phyloP scores from a whole-genome alignment of 2,113 vertebrate genomes.

The Rhipidura dahli region DNA sequence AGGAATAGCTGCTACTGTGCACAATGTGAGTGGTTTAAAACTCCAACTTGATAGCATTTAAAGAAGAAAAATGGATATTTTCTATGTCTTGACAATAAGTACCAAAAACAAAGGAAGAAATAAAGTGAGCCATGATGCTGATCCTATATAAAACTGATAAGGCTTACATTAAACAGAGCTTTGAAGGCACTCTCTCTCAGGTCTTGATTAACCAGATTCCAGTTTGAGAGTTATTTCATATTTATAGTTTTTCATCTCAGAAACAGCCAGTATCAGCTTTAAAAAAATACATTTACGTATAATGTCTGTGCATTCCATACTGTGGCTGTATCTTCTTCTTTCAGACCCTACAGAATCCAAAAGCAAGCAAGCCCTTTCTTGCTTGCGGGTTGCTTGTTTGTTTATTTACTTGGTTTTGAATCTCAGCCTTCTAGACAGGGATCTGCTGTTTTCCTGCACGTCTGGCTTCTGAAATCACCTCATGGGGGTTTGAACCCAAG shows the following conservation, averaged over 20 bases:
- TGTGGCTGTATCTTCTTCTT: not conserved
- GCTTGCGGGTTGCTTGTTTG: not conserved
- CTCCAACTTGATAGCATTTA: not conserved
- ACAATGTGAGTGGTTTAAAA: not conserved
- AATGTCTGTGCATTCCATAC: not conserved
- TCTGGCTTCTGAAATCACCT: not conserved
- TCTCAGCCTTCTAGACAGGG: not conserved
- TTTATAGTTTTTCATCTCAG: not conserved
- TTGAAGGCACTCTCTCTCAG: not conserved
- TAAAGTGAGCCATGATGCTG: not conserved
- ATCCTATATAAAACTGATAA: not conserved
- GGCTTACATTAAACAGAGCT: not conserved
- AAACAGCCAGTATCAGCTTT: not conserved
- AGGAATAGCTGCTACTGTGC: not conserved
- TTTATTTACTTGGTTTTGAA: not conserved
- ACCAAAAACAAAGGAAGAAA: not conserved
- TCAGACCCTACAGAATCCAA: not conserved
- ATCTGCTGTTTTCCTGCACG: not conserved
- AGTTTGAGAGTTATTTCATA: not conserved
- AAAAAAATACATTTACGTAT: not conserved
- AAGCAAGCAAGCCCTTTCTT: not conserved
- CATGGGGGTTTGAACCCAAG: not conserved
- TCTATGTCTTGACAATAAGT: not conserved
- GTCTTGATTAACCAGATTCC: not conserved
- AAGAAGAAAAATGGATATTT: not conserved